Conservation (phyloP, 2,113 vertebrate species). For the Apodemus speciosus region DNA sequence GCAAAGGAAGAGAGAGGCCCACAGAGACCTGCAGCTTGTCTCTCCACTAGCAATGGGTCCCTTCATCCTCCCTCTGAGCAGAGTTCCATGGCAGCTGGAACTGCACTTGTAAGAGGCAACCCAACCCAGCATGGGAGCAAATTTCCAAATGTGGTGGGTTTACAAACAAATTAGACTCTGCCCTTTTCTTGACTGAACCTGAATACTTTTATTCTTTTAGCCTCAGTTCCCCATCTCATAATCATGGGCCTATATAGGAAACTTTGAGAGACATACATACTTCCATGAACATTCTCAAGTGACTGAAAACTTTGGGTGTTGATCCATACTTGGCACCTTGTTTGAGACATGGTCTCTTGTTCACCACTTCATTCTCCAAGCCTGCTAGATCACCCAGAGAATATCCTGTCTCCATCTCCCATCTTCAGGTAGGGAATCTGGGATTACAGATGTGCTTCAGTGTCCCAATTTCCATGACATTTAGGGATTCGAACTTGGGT, state of each 20-base stretch:
- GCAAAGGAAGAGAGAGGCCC: background rate
- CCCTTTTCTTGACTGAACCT: background rate
- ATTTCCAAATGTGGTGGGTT: background rate
- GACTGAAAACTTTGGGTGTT: background rate
- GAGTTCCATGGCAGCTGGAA: background rate
- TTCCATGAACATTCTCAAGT: background rate
- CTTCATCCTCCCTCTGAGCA: background rate
- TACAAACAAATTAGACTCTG: background rate
- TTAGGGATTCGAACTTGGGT: too few relatives aligned
- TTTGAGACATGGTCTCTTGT: background rate
- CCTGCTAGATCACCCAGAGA: too few relatives aligned
- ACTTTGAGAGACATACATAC: background rate
- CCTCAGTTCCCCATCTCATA: background rate
- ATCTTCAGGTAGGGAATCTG: too few relatives aligned
- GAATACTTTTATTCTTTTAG: background rate
- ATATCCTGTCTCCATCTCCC: too few relatives aligned
- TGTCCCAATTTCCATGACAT: background rate
- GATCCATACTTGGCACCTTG: too few relatives aligned
- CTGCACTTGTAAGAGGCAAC: background rate
- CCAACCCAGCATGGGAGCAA: accelerated
- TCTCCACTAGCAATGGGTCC: background rate
- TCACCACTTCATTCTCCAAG: background rate
- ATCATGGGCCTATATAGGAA: background rate
- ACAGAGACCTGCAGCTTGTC: background rate
- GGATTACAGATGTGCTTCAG: background rate